phyloP scores from a whole-genome alignment of 1,140 invertebrate genomes.

The Pissodes strobi region DNA sequence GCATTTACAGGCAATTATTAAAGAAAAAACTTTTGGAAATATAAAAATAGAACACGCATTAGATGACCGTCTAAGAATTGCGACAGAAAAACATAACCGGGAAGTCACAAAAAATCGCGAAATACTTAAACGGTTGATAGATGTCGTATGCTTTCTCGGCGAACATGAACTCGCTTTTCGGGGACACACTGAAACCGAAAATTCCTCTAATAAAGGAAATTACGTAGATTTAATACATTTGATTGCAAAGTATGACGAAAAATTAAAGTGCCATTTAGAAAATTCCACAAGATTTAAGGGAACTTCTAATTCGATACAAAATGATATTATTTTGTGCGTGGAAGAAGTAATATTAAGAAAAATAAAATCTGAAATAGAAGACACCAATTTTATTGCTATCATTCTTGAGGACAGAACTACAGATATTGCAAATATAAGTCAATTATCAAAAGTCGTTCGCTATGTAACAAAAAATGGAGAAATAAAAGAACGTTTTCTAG shows the following conservation, averaged over 20 bases:
- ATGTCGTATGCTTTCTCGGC: neutral
- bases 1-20: too few species aligned
- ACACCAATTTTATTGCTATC: too few species aligned
- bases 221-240: neutral
- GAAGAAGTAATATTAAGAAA: too few species aligned
- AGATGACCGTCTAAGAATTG: too few species aligned
- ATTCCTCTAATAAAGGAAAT: neutral
- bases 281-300: neutral
- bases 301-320: neutral
- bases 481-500: conserved; percentile 41
- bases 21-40: too few species aligned
- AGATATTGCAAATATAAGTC: too few species aligned
- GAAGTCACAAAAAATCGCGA: neutral
- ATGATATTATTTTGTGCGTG: neutral
- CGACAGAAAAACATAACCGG: neutral
- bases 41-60: too few species aligned
- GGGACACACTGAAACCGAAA: neutral
- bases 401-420: too few species aligned
- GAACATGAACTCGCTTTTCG: neutral
- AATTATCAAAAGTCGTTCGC: neutral
- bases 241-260: neutral
- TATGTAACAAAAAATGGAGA: conserved; percentile 3
- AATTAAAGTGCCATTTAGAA: neutral
- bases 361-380: too few species aligned
- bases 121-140: neutral